A percentile compares a stretch with the other conserved stretches of the same genome.
phyloP scores from a whole-genome alignment of 2,888 invertebrate species.

The Dinocampus coccinellae region DNA sequence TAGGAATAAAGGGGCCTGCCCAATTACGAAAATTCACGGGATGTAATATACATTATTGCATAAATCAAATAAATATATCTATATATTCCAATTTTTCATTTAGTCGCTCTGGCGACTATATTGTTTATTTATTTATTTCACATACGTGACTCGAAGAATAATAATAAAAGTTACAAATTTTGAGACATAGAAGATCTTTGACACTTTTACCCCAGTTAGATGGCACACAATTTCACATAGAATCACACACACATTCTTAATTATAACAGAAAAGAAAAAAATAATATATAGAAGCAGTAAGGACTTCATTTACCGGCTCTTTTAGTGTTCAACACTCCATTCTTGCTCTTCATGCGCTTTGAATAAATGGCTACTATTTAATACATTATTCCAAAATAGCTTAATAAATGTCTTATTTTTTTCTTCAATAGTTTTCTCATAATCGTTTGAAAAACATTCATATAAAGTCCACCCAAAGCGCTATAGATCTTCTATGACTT shows the following conservation, averaged over 20 bases:
- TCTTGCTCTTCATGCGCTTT: not conserved
- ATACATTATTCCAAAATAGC: conserved; percentile 29
- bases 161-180: conserved; percentile 14
- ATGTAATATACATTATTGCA: conserved; percentile 60
- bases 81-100: conserved; percentile 56
- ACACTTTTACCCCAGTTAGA: conserved; percentile 47
- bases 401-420: conserved; percentile 1
- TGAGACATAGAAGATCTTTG: conserved; percentile 49
- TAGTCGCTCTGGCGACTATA: conserved; percentile 49
- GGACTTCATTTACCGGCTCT: not conserved
- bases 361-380: conserved; percentile 28
- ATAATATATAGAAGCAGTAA: not conserved
- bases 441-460: conserved; percentile 1
- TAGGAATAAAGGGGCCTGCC: conserved; percentile 63
- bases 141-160: conserved; percentile 21
- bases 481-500: conserved; percentile 46
- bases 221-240: conserved; percentile 38
- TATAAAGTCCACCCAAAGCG: conserved; percentile 46
- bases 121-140: conserved; percentile 47
- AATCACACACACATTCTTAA: not conserved
- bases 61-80: conserved; percentile 63
- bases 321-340: not conserved
- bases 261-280: not conserved
- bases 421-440: not conserved
- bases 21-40: conserved; percentile 61